Evolutionary conservation across 2,113 vertebrate genomes (phyloP).

Genomic region (Myocastor coypus): DNA sequence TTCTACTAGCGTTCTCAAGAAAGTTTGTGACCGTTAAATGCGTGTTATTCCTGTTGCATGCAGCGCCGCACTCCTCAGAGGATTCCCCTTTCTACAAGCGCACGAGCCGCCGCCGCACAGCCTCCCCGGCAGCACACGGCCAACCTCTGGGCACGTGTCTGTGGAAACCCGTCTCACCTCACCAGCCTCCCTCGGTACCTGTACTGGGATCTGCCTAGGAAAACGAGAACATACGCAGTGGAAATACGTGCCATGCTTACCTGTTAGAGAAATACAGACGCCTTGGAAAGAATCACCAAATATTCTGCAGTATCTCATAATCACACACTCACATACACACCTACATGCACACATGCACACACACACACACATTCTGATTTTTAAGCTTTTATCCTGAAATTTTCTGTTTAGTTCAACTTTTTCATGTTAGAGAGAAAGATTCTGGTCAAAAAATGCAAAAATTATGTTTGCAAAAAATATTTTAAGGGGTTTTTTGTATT

Average conservation of each 20-base stretch:
- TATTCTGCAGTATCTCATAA: neutral
- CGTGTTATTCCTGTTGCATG: neutral
- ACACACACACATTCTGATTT: neutral
- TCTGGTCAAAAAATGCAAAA: neutral
- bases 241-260: neutral
- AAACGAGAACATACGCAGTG: neutral
- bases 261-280: neutral
- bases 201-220: neutral
- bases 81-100: neutral
- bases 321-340: too few species aligned
- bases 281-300: neutral
- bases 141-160: neutral
- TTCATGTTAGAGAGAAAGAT: neutral
- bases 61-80: neutral
- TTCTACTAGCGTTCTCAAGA: neutral
- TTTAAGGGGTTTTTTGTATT: neutral
- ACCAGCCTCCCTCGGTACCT: neutral
- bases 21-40: neutral
- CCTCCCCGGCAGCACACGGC: neutral
- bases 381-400: neutral
- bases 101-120: neutral
- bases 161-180: neutral
- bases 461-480: neutral
- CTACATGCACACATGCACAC: too few species aligned
- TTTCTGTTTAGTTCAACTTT: neutral